Evolutionary conservation across 1,140 invertebrate species (phyloP), one percentile per base, ranked within the genome.

Genomic region (Sminthurides bifidus): DNA sequence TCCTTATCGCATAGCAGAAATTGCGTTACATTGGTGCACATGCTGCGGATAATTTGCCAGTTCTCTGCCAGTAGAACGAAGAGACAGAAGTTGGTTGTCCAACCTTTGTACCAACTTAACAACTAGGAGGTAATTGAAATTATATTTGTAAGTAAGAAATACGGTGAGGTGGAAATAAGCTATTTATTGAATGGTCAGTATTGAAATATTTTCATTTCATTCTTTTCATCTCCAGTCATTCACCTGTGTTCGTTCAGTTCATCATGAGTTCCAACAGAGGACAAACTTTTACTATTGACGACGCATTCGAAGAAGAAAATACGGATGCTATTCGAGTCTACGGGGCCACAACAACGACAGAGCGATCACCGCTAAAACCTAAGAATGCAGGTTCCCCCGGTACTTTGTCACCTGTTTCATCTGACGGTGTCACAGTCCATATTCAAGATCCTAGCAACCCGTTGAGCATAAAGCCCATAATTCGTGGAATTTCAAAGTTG

Each of bases 261-360:
- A 59, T 49, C 3, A 64, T 64, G 62, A 41, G 52, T 48, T 58
- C 56, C 5, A 64, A 61, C 51, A 17, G 59, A 15, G 46, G 33
- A 53, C 59, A 81, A 68, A 73, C 78, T 55, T 86, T 86, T 73
- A 82, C 81, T 41, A 86, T 86, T 62, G 83, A 85, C 69, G 83
- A 85, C 70, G 84, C 84, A 12, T 86, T 86, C 68, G 83, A 85
- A 69, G 83, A 85, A 68, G 83, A 85, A 65, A 81, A 81, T 50
- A 83, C 85, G 68, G 82, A 85, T 70, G 80, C 81, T 45, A 83
- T 85, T 60, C 79, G 81, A 67, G 80, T 83, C 8, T 84, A 84
- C 70, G 82, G 83, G 23, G 76, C 82, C 30, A 83, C 81, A 52
- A 80, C 77, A 31, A 83, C 81, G 50, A 80, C 77, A 50, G 79